These are phyloP conservation scores for Circaetus cinerascens DNA, from an alignment of 2,113 vertebrate genomes.

Conservation along the genomic window DNA sequence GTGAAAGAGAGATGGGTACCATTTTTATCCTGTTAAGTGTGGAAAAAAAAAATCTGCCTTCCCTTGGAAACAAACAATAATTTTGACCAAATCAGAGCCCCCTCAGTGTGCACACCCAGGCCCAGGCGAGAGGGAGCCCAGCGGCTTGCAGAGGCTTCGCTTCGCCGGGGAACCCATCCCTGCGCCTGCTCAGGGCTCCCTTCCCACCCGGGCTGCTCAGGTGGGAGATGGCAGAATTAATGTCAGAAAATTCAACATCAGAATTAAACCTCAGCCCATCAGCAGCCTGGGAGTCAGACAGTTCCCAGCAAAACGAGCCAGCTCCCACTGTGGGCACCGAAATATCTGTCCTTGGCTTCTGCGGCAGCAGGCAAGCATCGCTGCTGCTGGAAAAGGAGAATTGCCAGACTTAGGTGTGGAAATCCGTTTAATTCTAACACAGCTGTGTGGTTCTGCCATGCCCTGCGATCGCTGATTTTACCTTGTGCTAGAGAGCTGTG, in stretches of 20 bases:
- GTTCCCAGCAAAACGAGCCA: neutral
- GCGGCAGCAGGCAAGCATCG: rapidly evolving
- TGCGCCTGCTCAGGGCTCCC: neutral
- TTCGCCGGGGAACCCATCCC: neutral
- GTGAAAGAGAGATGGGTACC: neutral
- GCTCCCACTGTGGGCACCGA: neutral
- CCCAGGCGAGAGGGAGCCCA: neutral
- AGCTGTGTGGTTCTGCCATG: neutral
- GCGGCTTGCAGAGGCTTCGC: rapidly evolving
- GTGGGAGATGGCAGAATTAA: neutral
- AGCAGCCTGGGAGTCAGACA: rapidly evolving
- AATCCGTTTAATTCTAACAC: neutral
- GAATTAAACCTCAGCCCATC: neutral
- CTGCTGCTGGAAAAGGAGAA: neutral
- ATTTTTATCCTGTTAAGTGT: neutral
- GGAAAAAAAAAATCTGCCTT: neutral
- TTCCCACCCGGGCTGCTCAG: neutral
- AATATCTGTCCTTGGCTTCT: neutral
- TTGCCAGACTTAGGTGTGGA: neutral
- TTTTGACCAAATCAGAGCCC: neutral
- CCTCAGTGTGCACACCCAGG: neutral
- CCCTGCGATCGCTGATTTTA: neutral
- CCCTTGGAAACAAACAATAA: neutral
- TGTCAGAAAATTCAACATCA: neutral
- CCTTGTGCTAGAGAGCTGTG: neutral